These are phyloP conservation scores for Neria commutata DNA, from an alignment of 2,888 invertebrate genomes.

Conservation along the genomic window DNA sequence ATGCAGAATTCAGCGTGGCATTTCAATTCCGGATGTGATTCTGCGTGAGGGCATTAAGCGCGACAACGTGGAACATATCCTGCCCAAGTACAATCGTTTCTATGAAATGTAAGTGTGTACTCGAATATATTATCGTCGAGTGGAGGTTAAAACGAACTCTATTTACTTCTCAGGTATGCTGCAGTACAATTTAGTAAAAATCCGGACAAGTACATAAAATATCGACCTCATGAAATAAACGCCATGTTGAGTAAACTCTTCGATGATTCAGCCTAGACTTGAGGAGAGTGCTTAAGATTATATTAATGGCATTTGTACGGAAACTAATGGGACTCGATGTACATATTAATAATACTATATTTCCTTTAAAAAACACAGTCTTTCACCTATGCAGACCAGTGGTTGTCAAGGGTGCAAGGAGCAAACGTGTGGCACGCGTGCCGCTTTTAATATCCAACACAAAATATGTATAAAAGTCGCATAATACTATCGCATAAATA, in stretches of 20 bases:
- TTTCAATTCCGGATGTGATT: slow-evolving; percentile 92
- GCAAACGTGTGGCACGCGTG: neutral
- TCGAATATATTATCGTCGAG: neutral
- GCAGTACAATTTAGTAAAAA: slow-evolving; percentile 87
- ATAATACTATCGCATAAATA: slow-evolving; percentile 3
- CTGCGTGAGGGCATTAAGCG: slow-evolving; percentile 85
- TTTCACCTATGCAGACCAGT: neutral
- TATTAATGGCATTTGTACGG: too few relatives aligned
- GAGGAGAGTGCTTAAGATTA: too few relatives aligned
- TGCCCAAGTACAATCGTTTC: slow-evolving; percentile 85
- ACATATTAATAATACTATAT: neutral
- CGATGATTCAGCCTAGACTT: slow-evolving; percentile 69
- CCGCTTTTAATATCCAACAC: slow-evolving; percentile 43
- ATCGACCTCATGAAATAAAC: slow-evolving; percentile 83
- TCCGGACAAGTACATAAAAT: slow-evolving; percentile 91
- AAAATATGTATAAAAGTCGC: slow-evolving; percentile 23
- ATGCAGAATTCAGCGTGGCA: slow-evolving; percentile 81
- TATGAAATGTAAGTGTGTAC: slow-evolving; percentile 68
- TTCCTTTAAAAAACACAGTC: too few relatives aligned
- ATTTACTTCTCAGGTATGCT: slow-evolving; percentile 68
- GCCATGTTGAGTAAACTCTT: slow-evolving; percentile 88
- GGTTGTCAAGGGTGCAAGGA: neutral
- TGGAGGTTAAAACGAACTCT: neutral
- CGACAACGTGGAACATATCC: slow-evolving; percentile 86
- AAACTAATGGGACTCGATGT: too few relatives aligned